These are phyloP conservation scores for Litocranius walleri DNA, from an alignment of 2,113 vertebrate genomes.

Conservation along the genomic window DNA sequence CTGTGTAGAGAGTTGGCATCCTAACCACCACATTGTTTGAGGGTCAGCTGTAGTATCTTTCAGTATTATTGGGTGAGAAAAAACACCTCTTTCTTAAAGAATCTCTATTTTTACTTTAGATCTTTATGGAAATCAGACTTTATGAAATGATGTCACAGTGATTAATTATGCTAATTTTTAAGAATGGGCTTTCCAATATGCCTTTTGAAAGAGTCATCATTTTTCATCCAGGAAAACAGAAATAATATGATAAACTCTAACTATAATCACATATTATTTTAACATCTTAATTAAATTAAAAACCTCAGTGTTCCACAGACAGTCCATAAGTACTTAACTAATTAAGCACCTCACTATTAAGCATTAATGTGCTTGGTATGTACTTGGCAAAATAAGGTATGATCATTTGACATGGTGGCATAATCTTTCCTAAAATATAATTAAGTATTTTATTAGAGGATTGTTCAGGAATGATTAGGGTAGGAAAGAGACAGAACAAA, in stretches of 20 bases:
- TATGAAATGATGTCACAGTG: neutral
- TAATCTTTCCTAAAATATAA: slow-evolving; percentile 1
- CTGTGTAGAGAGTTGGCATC: neutral
- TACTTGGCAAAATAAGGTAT: neutral
- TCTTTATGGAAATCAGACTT: neutral
- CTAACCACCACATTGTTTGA: neutral
- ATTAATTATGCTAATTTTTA: neutral
- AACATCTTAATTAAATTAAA: slow-evolving; percentile 59
- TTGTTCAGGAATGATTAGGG: neutral
- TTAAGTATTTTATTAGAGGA: neutral
- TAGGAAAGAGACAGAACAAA: neutral
- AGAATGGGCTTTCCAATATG: neutral
- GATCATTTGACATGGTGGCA: neutral
- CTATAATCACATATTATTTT: neutral
- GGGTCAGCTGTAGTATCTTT: neutral
- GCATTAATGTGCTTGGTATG: neutral
- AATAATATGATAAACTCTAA: slow-evolving; percentile 4
- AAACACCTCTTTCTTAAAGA: neutral
- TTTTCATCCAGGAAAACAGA: neutral
- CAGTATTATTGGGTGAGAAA: neutral
- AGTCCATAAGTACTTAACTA: slow-evolving; percentile 28
- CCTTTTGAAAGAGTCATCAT: neutral
- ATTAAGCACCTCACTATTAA: neutral
- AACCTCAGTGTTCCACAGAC: neutral
- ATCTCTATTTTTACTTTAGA: neutral